A percentile compares a stretch with the other conserved stretches of the same genome.
phyloP scores from a whole-genome alignment of 2,113 vertebrate species.

The Brachypodius melanocephalos region DNA sequence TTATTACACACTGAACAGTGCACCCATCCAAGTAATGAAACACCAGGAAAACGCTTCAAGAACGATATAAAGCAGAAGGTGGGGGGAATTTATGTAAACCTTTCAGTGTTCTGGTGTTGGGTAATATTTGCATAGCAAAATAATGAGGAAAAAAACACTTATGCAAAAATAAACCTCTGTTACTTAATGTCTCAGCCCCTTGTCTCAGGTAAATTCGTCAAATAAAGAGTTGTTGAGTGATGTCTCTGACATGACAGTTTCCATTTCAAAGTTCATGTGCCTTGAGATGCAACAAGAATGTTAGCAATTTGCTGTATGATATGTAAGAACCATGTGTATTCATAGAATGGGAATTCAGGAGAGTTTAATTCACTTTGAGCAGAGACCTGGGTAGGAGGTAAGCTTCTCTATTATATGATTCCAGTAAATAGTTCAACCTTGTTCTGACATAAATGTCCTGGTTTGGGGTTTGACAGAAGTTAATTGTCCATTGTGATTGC shows the following conservation, averaged over 20 bases:
- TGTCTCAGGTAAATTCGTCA: constrained; percentile 33
- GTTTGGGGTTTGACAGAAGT: constrained; percentile 61
- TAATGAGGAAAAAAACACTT: not conserved
- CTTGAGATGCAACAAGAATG: constrained; percentile 1
- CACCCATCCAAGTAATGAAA: not conserved
- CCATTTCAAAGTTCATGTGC: constrained; percentile 27
- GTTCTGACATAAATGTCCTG: constrained; percentile 24
- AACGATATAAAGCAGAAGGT: not conserved
- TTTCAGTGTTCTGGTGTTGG: not conserved
- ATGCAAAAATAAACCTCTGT: constrained; percentile 28
- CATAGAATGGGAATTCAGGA: constrained; percentile 21
- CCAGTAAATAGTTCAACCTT: constrained; percentile 53
- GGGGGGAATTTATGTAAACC: not conserved
- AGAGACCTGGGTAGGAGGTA: constrained; percentile 23
- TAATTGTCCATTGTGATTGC: constrained; percentile 56
- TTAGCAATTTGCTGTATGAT: constrained; percentile 33
- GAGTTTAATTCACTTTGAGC: constrained; percentile 51
- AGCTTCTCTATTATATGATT: constrained; percentile 47
- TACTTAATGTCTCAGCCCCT: not conserved
- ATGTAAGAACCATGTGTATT: constrained; percentile 36
- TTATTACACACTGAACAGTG: not conserved
- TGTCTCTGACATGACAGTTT: constrained; percentile 10
- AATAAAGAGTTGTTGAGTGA: constrained; percentile 8
- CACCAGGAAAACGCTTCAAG: not conserved
- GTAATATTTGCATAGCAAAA: constrained; percentile 15